Evolutionary conservation across 2,888 invertebrate genomes (phyloP).

Genomic region (Eupithecia pulchellata): DNA sequence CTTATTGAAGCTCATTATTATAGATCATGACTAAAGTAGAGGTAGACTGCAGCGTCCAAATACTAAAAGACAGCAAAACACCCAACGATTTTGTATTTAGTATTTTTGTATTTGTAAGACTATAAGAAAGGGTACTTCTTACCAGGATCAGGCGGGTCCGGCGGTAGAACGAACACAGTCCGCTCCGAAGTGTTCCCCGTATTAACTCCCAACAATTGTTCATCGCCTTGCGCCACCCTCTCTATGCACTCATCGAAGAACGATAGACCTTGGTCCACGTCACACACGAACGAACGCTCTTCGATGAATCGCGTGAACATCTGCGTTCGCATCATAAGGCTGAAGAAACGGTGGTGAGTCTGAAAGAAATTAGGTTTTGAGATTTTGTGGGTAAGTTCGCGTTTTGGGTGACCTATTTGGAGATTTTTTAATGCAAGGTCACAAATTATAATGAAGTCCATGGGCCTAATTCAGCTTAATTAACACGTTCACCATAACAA

Average conservation of each 20-base stretch:
- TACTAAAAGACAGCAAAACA: too few species aligned
- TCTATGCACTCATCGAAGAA: slow-evolving; percentile 98
- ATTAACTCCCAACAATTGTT: slow-evolving; percentile 92
- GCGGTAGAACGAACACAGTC: slow-evolving; percentile 97
- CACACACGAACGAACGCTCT: slow-evolving; percentile 99
- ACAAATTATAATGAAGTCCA: too few species aligned
- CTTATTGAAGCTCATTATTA: too few species aligned
- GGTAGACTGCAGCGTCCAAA: too few species aligned
- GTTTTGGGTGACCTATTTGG: background rate
- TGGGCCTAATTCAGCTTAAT: too few species aligned
- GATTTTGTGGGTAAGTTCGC: background rate
- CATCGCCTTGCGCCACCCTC: slow-evolving; percentile 80
- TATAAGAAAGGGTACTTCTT: too few species aligned
- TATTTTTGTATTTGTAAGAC: too few species aligned
- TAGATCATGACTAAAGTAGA: too few species aligned
- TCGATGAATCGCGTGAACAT: slow-evolving; percentile 99
- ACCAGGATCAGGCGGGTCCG: slow-evolving; percentile 88
- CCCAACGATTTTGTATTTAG: too few species aligned
- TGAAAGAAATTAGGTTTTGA: slow-evolving; percentile 50
- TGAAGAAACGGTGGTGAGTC: slow-evolving; percentile 95
- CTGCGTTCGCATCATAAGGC: slow-evolving; percentile 95
- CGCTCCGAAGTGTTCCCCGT: slow-evolving; percentile 92
- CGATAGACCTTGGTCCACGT: slow-evolving; percentile 96
- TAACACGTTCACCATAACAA: too few species aligned
- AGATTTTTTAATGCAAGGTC: too few species aligned